Percentiles rank a stretch among this genome's conserved stretches.
phyloP scores from a whole-genome alignment of 2,113 vertebrate species.

The Turdus rufiventris region DNA sequence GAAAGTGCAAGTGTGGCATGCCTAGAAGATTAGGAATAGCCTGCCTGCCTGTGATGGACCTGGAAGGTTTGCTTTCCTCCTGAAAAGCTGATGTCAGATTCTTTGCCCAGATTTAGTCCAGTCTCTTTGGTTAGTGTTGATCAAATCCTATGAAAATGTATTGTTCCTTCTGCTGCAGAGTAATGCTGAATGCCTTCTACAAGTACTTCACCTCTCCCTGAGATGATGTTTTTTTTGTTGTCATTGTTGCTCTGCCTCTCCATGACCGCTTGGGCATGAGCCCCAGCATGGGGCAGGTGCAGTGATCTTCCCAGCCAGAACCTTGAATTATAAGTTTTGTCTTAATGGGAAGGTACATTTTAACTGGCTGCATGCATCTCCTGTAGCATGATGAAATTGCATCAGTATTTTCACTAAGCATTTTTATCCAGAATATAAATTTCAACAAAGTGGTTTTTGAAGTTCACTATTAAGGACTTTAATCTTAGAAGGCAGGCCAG shows the following conservation, averaged over 20 bases:
- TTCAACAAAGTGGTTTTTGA: not conserved
- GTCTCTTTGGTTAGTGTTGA: not conserved
- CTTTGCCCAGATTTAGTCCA: not conserved
- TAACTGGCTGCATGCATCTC: not conserved
- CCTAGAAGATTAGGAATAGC: not conserved
- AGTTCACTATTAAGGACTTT: not conserved
- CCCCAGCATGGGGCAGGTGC: not conserved
- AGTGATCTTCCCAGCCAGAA: not conserved
- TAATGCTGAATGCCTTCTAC: not conserved
- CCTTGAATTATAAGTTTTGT: not conserved
- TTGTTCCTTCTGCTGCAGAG: not conserved
- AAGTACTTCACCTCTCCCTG: not conserved
- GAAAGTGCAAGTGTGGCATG: rapidly evolving
- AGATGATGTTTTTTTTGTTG: not conserved
- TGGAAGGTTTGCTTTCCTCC: not conserved
- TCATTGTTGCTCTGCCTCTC: not conserved
- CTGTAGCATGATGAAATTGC: rapidly evolving
- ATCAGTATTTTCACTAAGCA: rapidly evolving
- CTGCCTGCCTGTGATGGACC: not conserved
- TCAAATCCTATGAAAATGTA: not conserved
- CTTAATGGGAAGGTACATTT: not conserved
- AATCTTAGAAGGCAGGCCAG: not conserved
- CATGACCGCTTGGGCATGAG: not conserved
- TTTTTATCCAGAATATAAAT: not conserved
- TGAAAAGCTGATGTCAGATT: not conserved